phyloP scores from a whole-genome alignment of 2,888 invertebrate species.

The Caenorhabditis sp. region DNA sequence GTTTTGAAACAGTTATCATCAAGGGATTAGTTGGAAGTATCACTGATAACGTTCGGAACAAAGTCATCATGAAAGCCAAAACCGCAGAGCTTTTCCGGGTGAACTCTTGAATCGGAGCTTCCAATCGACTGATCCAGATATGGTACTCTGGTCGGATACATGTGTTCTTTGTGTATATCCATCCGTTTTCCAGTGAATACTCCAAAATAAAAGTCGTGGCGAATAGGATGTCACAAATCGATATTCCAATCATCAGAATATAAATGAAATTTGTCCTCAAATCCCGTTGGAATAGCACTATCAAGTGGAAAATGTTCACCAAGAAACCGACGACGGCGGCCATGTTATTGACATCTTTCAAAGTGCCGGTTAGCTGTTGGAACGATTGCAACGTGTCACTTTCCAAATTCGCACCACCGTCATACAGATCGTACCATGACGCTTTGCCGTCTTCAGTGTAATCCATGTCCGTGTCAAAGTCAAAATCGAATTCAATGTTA shows the following conservation, averaged over 20 bases:
- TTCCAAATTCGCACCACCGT: too few relatives aligned
- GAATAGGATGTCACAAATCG: background rate
- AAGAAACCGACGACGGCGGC: background rate
- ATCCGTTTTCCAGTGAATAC: conserved; percentile 1
- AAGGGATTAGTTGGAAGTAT: conserved; percentile 17
- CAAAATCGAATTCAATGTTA: too few relatives aligned
- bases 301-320: conserved; percentile 5
- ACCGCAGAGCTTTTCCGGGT: background rate
- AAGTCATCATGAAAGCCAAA: conserved; percentile 21
- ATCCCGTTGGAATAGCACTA: background rate
- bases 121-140: background rate
- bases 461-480: too few relatives aligned
- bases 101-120: background rate
- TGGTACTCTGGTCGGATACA: background rate
- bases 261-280: conserved; percentile 5
- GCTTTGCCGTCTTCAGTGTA: too few relatives aligned
- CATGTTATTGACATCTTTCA: background rate
- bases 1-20: conserved; percentile 11
- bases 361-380: too few relatives aligned
- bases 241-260: conserved; percentile 20
- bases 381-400: too few relatives aligned
- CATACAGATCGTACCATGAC: too few relatives aligned
- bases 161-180: background rate
- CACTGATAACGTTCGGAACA: conserved; percentile 14
- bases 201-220: background rate